These are phyloP conservation scores for Anguilla japonica DNA, from an alignment of 2,113 vertebrate genomes.

Conservation along the genomic window DNA sequence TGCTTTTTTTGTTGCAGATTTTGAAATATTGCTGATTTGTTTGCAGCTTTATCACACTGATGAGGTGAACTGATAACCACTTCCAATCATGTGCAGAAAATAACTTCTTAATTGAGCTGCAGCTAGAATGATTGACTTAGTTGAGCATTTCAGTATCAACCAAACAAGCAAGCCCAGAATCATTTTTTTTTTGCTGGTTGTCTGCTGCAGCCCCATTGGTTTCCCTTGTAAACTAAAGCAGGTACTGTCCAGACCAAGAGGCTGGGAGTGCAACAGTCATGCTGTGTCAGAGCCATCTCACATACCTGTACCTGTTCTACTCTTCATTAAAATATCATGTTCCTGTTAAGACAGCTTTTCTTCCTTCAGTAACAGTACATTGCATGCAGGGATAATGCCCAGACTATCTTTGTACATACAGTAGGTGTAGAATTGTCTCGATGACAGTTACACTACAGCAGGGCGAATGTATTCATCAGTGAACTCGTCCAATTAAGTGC, in stretches of 20 bases:
- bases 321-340: background rate
- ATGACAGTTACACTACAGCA: background rate
- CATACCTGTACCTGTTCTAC: background rate
- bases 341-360: background rate
- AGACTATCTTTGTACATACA: background rate
- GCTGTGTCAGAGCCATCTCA: background rate
- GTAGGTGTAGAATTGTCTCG: background rate
- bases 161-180: background rate
- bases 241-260: background rate
- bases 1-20: background rate
- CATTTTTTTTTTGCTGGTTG: background rate
- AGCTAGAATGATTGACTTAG: background rate
- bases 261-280: background rate
- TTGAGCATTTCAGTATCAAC: background rate
- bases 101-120: background rate
- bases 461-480: background rate
- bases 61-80: background rate
- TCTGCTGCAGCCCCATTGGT: too few species aligned
- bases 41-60: background rate
- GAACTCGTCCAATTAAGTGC: background rate
- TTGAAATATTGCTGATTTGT: background rate
- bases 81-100: background rate
- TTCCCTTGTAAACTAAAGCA: background rate
- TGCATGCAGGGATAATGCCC: background rate
- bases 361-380: background rate